Evolutionary conservation across 2,113 vertebrate species (phyloP).

Genomic region (Sterna hirundo): DNA sequence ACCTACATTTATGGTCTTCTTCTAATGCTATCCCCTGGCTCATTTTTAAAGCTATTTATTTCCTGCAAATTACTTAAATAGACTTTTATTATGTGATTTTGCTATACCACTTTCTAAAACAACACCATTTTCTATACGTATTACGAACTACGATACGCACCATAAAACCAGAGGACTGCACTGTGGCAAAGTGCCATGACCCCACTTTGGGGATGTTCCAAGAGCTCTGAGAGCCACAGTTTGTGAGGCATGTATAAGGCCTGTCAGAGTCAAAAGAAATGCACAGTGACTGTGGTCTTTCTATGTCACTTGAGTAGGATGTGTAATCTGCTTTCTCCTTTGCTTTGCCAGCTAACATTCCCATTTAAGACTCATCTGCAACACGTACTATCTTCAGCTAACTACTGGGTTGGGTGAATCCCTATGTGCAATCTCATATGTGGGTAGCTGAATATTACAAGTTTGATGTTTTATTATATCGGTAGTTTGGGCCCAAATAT

Average conservation of each 20-base stretch:
- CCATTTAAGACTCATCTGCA: not conserved
- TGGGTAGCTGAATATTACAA: not conserved
- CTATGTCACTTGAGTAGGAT: constrained; percentile 4
- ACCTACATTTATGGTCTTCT: not conserved
- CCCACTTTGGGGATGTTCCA: constrained; percentile 66
- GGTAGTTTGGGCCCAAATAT: not conserved
- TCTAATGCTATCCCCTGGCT: not conserved
- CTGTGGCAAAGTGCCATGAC: constrained; percentile 64
- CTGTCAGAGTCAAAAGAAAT: constrained; percentile 2
- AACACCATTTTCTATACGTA: constrained; percentile 39
- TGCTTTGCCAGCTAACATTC: not conserved
- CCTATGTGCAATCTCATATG: accelerated
- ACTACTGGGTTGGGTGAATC: not conserved
- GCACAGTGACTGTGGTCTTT: not conserved
- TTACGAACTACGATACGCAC: not conserved
- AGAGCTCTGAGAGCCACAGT: not conserved
- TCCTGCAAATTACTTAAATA: constrained; percentile 25
- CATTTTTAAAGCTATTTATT: not conserved
- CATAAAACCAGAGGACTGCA: constrained; percentile 54
- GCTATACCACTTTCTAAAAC: constrained; percentile 49
- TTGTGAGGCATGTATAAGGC: not conserved
- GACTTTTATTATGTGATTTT: constrained; percentile 56
- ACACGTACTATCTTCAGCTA: not conserved
- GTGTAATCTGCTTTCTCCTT: not conserved
- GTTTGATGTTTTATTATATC: not conserved